A percentile compares a stretch with the other conserved stretches of the same genome.
These are phyloP conservation scores for Littorina saxatilis DNA, from an alignment of 1,140 invertebrate species.

Conservation along the genomic window DNA sequence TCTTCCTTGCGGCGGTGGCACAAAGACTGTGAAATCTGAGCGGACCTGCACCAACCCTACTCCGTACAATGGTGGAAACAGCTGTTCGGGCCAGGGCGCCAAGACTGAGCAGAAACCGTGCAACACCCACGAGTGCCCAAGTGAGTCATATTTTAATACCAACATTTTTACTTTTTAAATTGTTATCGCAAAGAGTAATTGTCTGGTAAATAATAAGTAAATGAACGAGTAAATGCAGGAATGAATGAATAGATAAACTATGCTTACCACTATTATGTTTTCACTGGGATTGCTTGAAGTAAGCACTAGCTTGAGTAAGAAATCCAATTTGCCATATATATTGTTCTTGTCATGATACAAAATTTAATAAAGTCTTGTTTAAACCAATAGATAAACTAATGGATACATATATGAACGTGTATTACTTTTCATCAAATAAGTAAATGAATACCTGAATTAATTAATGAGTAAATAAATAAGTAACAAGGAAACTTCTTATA, in stretches of 20 bases:
- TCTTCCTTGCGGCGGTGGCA: slow-evolving; percentile 47
- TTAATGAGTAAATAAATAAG: too few relatives aligned
- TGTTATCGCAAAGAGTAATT: slow-evolving; percentile 2
- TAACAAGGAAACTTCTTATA: too few relatives aligned
- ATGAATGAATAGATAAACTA: background rate
- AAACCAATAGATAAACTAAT: too few relatives aligned
- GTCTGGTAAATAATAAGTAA: background rate
- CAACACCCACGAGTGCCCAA: slow-evolving; percentile 41
- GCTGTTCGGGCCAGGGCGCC: slow-evolving; percentile 25
- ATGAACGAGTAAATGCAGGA: background rate
- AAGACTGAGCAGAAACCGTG: slow-evolving; percentile 13
- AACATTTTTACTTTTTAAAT: background rate
- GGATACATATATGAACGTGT: too few relatives aligned
- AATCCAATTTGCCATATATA: too few relatives aligned
- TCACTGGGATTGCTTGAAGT: too few relatives aligned
- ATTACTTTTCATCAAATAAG: too few relatives aligned
- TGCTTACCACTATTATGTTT: too few relatives aligned
- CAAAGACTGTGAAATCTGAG: background rate
- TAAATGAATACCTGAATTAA: too few relatives aligned
- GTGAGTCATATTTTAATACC: slow-evolving; percentile 25
- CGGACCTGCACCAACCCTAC: slow-evolving; percentile 45
- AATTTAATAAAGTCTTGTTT: too few relatives aligned
- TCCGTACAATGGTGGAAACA: slow-evolving; percentile 40
- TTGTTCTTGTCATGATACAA: too few relatives aligned
- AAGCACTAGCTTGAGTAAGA: too few relatives aligned